Evolutionary conservation across 2,113 vertebrate species (phyloP).

Genomic region (Aix galericulata): DNA sequence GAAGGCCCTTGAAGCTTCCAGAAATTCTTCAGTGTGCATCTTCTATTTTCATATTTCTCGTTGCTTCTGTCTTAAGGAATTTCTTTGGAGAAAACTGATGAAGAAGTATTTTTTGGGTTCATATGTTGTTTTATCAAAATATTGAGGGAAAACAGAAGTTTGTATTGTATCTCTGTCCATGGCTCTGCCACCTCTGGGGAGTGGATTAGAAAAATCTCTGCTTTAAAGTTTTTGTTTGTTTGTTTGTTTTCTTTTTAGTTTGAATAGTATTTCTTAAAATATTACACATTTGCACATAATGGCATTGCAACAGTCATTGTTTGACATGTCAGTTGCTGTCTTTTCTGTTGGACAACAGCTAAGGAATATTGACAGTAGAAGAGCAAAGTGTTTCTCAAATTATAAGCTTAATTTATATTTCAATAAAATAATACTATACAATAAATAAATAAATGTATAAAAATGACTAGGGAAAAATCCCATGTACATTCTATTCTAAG

Average conservation of each 20-base stretch:
- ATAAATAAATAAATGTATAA: background rate
- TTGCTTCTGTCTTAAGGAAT: background rate
- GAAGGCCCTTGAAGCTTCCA: background rate
- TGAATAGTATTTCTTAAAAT: background rate
- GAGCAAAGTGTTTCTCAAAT: background rate
- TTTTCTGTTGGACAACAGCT: background rate
- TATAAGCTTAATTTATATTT: background rate
- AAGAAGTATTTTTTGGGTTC: background rate
- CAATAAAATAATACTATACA: background rate
- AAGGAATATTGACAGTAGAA: background rate
- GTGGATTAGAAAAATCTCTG: background rate
- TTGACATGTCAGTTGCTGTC: background rate
- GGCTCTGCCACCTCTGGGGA: background rate
- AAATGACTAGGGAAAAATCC: background rate
- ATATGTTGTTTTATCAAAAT: background rate
- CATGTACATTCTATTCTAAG: background rate
- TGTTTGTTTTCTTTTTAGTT: background rate
- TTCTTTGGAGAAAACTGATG: background rate
- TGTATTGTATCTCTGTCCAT: background rate
- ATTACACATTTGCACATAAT: background rate
- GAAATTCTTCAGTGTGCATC: background rate
- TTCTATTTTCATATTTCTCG: background rate
- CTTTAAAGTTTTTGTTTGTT: background rate
- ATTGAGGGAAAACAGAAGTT: background rate
- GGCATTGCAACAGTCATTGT: background rate